A percentile compares a stretch with the other conserved stretches of the same genome.
Evolutionary conservation across 2,113 vertebrate species (phyloP).

Genomic region (Semnornis frantzii): DNA sequence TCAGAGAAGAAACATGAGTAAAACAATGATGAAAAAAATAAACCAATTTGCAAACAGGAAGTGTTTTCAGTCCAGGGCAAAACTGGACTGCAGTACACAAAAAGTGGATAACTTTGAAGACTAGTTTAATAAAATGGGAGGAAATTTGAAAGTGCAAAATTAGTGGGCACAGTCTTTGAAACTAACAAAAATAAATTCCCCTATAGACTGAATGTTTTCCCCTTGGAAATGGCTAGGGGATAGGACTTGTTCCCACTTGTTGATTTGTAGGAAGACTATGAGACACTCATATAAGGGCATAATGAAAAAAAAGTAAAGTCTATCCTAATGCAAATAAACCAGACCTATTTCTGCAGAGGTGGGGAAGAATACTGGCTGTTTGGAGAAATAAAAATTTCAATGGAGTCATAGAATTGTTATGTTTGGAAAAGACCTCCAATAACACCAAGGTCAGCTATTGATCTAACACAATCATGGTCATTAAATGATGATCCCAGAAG

Average conservation of each 20-base stretch:
- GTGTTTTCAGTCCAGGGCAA: background rate
- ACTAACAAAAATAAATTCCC: background rate
- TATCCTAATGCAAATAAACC: background rate
- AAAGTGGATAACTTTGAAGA: background rate
- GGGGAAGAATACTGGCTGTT: background rate
- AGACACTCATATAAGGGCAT: background rate
- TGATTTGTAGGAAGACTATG: background rate
- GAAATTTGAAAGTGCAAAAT: background rate
- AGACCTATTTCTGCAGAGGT: background rate
- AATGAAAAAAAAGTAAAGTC: background rate
- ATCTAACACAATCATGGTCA: no score
- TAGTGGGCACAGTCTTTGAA: background rate
- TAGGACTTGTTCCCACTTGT: background rate
- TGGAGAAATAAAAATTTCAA: background rate
- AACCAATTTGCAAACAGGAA: background rate
- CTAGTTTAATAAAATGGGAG: background rate
- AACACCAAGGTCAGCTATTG: no score
- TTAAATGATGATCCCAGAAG: no score
- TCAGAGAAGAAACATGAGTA: background rate
- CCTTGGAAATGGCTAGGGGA: background rate
- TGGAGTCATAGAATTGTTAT: background rate
- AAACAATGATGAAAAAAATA: background rate
- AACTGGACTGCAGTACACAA: background rate
- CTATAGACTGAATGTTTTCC: background rate
- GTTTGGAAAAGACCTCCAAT: no score